Percentiles rank a stretch among this genome's conserved stretches.
These are phyloP conservation scores for Atta cephalotes DNA, from an alignment of 1,140 invertebrate genomes.

Conservation along the genomic window DNA sequence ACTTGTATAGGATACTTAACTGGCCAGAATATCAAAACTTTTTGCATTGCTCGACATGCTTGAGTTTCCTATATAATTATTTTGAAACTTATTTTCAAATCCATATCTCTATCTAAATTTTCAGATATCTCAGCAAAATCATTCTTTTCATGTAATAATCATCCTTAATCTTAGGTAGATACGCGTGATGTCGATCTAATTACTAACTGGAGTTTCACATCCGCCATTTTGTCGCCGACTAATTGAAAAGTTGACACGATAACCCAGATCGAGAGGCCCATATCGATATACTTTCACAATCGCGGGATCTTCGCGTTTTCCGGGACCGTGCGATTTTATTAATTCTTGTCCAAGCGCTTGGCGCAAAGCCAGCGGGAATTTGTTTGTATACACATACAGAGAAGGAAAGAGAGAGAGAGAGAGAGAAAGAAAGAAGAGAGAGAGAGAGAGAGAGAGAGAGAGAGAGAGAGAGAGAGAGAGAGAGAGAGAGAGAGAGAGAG, in stretches of 20 bases:
- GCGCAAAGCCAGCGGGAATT: slow-evolving; percentile 65
- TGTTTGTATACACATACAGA: slow-evolving; percentile 55
- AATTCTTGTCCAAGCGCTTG: slow-evolving; percentile 36
- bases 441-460: background rate
- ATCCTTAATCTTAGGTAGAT: background rate
- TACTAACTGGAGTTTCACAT: slow-evolving; percentile 44
- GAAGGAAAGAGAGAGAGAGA: background rate
- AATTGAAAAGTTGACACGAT: slow-evolving; percentile 65
- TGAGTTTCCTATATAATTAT: no score
- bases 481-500: background rate
- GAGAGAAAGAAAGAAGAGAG: no score
- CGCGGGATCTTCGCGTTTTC: slow-evolving; percentile 40
- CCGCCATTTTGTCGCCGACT: slow-evolving; percentile 18
- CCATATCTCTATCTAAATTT: no score
- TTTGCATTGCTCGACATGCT: no score
- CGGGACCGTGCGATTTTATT: slow-evolving; percentile 47
- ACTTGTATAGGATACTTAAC: no score
- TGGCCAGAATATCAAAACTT: no score
- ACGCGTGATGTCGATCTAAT: slow-evolving; percentile 35
- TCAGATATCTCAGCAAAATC: no score
- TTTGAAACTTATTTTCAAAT: no score
- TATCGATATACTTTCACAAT: slow-evolving; percentile 76
- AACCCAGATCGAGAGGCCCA: slow-evolving; percentile 56
- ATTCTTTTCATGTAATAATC: background rate
- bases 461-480: background rate